Base-by-base conservation (phyloP, 2,797 vertebrate genomes). In the Anguilla megastoma region DNA sequence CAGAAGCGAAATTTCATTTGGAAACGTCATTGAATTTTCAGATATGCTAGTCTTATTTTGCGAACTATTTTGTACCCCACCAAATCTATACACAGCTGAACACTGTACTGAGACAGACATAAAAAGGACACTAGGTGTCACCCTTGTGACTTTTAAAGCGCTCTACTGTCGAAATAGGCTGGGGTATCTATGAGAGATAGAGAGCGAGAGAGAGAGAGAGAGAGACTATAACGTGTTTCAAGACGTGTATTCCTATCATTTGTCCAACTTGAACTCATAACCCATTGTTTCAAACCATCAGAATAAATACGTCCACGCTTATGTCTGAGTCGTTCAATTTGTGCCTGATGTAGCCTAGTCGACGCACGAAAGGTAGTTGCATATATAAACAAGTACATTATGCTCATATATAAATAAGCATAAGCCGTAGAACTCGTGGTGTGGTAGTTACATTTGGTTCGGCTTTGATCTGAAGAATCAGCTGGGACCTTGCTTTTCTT, bases 61-160 rank as follows among this genome's bases (percentile, higher is more conserved):
- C 16, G 71, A 76, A 33, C 33, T 33, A 41, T 82, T 82, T 48
- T 50, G 41, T 50, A 48, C 6, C 18, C 45, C 14, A 58, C 16
- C 56, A 58, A 82, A n/a, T 24, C 21, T 30, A 14, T 2, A n/a
- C 41, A 8, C 14, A 27, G 50, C 21, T 52, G 36, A 82, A 84
- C n/a, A 30, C 30, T 56, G 27, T 36, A 66, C 87, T 88, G 89
- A 86, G 24, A 79, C 45, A 84, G 92, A 90, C 88, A 24, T 88
- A 74, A 85, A 89, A 84, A 89, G 87, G 92, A 95, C 96, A 93
- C 96, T 97, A 97, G 96, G 95, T 97, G 96, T 96, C 96, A 96
- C 95, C 95, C 96, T 96, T 96, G 95, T 95, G 95, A 96, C 95
- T 96, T 94, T 93, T 91, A 96, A 96, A 92, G 76, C 90, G 90